Conservation (phyloP, 92 coral and sea anemone species). For the Ricordea florida region DNA sequence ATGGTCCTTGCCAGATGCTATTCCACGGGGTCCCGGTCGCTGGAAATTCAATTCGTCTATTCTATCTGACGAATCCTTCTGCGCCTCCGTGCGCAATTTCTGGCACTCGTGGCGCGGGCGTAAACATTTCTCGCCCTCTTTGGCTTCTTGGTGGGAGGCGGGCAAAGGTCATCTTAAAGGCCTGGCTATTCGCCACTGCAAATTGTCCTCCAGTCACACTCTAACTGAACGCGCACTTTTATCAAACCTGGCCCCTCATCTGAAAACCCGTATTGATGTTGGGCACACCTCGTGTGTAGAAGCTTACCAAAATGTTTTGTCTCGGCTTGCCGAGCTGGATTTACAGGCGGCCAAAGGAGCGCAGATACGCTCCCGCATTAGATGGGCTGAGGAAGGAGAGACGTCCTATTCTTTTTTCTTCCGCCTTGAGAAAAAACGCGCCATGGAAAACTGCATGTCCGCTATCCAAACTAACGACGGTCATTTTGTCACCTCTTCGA, state of each 20-base stretch:
- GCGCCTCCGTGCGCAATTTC: background rate
- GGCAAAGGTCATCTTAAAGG: constrained; percentile 1
- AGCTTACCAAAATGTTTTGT: background rate
- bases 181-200: background rate
- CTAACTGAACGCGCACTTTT: background rate
- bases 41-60: constrained; percentile 2
- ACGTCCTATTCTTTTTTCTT: constrained; percentile 9
- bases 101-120: background rate
- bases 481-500: background rate
- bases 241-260: background rate
- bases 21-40: background rate
- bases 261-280: background rate
- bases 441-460: background rate
- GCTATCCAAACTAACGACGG: background rate
- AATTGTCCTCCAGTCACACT: too few species aligned
- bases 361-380: constrained; percentile 4
- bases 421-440: constrained; percentile 5
- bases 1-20: background rate
- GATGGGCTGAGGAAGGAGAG: constrained; percentile 18
- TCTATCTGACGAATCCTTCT: background rate
- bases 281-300: background rate
- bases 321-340: background rate
- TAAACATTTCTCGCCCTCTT: background rate
- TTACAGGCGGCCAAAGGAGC: background rate
- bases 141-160: constrained; percentile 21